Conservation (phyloP, 1,140 invertebrate species). For the Schlechtendalia chinensis region DNA sequence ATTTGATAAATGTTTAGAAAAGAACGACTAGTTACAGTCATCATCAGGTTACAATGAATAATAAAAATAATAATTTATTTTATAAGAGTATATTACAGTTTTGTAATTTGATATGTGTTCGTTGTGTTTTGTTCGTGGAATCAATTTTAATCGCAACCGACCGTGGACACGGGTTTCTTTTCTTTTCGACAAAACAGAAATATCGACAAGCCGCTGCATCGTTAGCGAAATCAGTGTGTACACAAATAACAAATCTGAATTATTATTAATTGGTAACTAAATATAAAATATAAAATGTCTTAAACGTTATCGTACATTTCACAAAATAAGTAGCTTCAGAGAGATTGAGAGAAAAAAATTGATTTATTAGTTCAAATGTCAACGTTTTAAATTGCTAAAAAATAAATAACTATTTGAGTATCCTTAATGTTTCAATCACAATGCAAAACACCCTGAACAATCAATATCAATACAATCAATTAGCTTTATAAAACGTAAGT, state of each 20-base stretch:
- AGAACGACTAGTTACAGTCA: too few relatives aligned
- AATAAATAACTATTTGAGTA: not conserved
- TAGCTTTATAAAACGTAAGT: not conserved
- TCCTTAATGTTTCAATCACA: not conserved
- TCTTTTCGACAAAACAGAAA: too few relatives aligned
- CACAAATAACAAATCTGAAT: not conserved
- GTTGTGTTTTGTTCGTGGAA: too few relatives aligned
- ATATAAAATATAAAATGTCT: constrained; percentile 24
- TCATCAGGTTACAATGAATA: too few relatives aligned
- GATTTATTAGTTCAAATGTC: not conserved
- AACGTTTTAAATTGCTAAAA: not conserved
- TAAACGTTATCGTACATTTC: constrained; percentile 1
- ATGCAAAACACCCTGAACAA: constrained; percentile 28
- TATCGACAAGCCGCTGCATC: not conserved
- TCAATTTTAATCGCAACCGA: too few relatives aligned
- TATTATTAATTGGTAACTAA: constrained; percentile 31
- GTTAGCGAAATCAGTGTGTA: constrained; percentile 12
- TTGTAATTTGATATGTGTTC: too few relatives aligned
- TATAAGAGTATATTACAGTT: too few relatives aligned
- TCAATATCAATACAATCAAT: not conserved
- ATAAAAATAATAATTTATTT: too few relatives aligned
- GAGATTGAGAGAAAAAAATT: not conserved
- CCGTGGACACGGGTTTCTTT: too few relatives aligned
- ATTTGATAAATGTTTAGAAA: too few relatives aligned
- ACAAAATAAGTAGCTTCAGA: constrained; percentile 1